Evolutionary conservation across 2,888 invertebrate species (phyloP).

Genomic region (Ophonus ardosiacus): DNA sequence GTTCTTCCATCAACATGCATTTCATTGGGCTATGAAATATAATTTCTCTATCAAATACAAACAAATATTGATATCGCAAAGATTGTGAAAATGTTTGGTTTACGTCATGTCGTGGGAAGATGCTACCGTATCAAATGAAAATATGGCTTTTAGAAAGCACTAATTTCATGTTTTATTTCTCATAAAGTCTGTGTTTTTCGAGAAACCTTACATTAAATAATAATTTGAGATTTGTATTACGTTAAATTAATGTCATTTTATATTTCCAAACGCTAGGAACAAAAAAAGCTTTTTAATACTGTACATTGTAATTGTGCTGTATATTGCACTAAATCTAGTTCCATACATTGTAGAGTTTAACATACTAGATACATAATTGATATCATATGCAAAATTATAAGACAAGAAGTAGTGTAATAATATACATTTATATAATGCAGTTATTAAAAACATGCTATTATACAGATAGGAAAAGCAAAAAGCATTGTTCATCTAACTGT

Average conservation of each 20-base stretch:
- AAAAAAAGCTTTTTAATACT: neutral
- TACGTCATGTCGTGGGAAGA: constrained; percentile 16
- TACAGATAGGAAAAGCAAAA: neutral
- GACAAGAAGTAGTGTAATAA: too few relatives aligned
- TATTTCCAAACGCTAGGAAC: neutral
- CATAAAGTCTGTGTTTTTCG: constrained; percentile 4
- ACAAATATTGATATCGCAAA: constrained; percentile 5
- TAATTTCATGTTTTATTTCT: constrained; percentile 25
- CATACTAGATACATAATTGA: too few relatives aligned
- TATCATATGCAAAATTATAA: too few relatives aligned
- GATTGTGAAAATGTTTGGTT: neutral
- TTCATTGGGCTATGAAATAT: neutral
- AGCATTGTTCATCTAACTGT: neutral
- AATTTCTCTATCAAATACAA: neutral
- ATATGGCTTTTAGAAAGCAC: constrained; percentile 19
- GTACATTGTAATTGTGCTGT: too few relatives aligned
- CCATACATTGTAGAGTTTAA: too few relatives aligned
- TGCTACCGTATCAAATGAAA: neutral
- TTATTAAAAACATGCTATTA: neutral
- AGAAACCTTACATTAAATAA: constrained; percentile 4
- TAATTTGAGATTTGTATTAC: constrained; percentile 22
- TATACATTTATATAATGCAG: too few relatives aligned
- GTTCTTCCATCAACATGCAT: neutral
- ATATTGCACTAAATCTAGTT: too few relatives aligned
- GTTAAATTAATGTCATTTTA: constrained; percentile 28